Evolutionary conservation across 2,797 vertebrate genomes (phyloP), one percentile per base, ranked within the genome.

Genomic region (Poecile montanus): DNA sequence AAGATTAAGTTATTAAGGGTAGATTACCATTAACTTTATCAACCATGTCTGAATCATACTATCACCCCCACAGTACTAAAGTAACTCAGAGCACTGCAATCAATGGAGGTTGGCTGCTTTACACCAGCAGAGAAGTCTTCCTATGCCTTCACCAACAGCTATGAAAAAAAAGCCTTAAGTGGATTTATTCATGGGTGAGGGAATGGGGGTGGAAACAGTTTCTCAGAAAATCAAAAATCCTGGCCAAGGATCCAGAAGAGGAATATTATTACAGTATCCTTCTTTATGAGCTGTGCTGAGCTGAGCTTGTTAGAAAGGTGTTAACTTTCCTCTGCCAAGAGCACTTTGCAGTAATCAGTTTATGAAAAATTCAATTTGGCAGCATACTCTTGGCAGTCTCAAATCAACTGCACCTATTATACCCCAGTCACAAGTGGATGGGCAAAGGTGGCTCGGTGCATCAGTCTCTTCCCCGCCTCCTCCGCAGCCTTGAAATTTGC

Each of bases 361-460:
- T 93, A 95, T 90, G 88, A 95, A 93, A 95, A 94, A 96, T 91
- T 91, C 94, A 91, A 66, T 96, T 95, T 96, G 91, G 93, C 94
- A 94, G 93, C 79, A 93, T 94, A 91, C 68, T 77, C 91, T 77
- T 93, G 82, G 83, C 96, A 86, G 76, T 85, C 79, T 92, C 86
- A 79, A 85, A 93, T 89, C 86, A 95, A 92, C 89, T 81, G 56
- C 60, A 87, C 90, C 81, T 96, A 85, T 93, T 95, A 95, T 84
- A 87, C 40, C 81, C 88, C 80, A 84, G 73, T 85, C 88, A 94
- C 88, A 96, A 95, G 85, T 81, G 94, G 88, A 91, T 89, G 75
- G 92, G 88, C 86, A 95, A 95, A 94, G 88, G 95, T 85, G 57
- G 62, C 83, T 87, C 53, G 7, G 44, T 30, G 23, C 84, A 93